Evolutionary conservation across 2,888 invertebrate genomes (phyloP), one percentile per base, ranked within the genome.

Genomic region (Oxyteleia sp.): DNA sequence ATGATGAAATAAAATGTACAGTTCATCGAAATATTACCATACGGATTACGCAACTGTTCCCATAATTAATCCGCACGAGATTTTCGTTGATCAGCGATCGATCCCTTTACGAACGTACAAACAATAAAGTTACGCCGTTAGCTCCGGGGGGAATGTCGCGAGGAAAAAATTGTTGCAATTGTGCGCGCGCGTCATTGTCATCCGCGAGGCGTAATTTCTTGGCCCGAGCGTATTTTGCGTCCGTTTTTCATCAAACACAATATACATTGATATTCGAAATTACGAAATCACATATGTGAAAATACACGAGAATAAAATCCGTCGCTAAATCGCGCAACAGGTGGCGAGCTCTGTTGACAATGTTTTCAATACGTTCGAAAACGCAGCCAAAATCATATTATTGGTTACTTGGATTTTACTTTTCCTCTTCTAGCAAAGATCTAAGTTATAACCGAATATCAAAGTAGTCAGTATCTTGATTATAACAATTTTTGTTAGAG

Each of bases 291-390:
- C 75, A 87, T 88, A 89, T 87, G 88, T 81, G 88, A 89, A 89
- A 90, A 90, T 89, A 89, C 82, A 87, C 84, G 86, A 82, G 89
- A 87, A 90, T 90, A 91, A 90, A 91, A 91, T 90, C 89, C 88
- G 88, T 89, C 86, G 88, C 82, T 90, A 88, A 90, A 90, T 88
- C 88, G 86, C 82, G 90, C 91, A 90, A 91, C 91, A 91, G 91
- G 91, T 91, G 90, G 87, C 87, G 78, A 84, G 79, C 82, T 69
- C 63, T 82, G 78, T 85, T 82, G 80, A 84, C 82, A 81, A 84
- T 81, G 84, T 82, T 84, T 81, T 82, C 84, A 82, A 84, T 84
- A 79, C 84, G 72, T 74, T n/a, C n/a, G n/a, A n/a, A n/a, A n/a
- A n/a, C n/a, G n/a, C n/a, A n/a, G n/a, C n/a, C n/a, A n/a, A n/a